Conservation (phyloP, 2,113 vertebrate genomes). For the Nesogale talazaci region DNA sequence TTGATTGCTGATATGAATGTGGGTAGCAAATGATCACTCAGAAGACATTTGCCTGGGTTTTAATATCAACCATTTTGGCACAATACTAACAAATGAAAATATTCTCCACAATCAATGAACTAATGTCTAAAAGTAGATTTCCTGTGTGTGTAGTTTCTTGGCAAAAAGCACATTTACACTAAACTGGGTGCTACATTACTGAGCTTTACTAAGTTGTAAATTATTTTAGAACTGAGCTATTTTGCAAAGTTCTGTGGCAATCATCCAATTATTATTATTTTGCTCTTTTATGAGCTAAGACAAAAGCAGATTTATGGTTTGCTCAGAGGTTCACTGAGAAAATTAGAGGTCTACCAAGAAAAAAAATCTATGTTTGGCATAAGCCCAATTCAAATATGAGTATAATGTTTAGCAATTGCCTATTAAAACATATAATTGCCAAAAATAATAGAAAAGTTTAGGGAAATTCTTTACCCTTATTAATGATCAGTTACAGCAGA, state of each 20-base stretch:
- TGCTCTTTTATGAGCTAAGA: conserved; percentile 67
- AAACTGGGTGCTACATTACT: conserved; percentile 83
- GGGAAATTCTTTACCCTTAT: conserved; percentile 33
- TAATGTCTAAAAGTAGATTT: conserved; percentile 84
- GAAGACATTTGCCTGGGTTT: conserved; percentile 73
- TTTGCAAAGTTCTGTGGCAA: conserved; percentile 78
- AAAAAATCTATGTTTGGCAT: conserved; percentile 44
- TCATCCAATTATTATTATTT: conserved; percentile 76
- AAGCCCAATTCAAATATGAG: background rate
- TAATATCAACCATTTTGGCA: conserved; percentile 73
- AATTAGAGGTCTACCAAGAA: conserved; percentile 59
- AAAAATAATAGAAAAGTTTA: conserved; percentile 25
- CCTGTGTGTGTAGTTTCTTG: conserved; percentile 83
- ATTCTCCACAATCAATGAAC: conserved; percentile 68
- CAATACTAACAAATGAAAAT: conserved; percentile 74
- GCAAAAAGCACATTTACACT: conserved; percentile 81
- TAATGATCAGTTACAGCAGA: conserved; percentile 34
- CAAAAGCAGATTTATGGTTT: conserved; percentile 51
- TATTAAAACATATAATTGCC: conserved; percentile 23
- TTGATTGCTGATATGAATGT: conserved; percentile 68
- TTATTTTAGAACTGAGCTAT: conserved; percentile 78
- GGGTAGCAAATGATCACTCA: conserved; percentile 71
- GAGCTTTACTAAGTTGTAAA: conserved; percentile 83
- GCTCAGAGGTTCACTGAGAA: conserved; percentile 59
- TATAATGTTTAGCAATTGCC: background rate